Evolutionary conservation across 2,888 invertebrate species (phyloP).

Genomic region (Lordiphosa andalusiaca): DNA sequence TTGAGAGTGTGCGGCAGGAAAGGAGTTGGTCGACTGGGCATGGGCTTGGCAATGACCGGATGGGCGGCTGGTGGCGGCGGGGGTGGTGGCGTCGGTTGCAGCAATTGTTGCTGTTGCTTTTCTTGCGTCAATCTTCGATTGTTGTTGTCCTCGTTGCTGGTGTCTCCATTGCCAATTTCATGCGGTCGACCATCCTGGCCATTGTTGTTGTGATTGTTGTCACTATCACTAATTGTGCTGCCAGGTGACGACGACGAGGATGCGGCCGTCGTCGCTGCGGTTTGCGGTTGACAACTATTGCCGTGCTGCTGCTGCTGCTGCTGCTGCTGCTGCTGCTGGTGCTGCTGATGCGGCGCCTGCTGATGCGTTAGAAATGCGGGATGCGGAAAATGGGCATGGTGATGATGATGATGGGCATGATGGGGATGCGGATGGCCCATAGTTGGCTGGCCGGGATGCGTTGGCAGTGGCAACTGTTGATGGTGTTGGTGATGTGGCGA

Average conservation of each 20-base stretch:
- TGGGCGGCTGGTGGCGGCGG: slow-evolving; percentile 52
- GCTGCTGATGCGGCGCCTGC: slow-evolving; percentile 65
- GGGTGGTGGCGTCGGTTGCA: slow-evolving; percentile 50
- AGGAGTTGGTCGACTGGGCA: slow-evolving; percentile 87
- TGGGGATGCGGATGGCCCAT: slow-evolving; percentile 51
- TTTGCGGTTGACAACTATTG: slow-evolving; percentile 81
- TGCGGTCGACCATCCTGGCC: slow-evolving; percentile 72
- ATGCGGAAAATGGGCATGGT: slow-evolving; percentile 76
- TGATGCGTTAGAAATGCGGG: slow-evolving; percentile 80
- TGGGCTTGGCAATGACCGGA: slow-evolving; percentile 88
- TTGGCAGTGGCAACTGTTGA: slow-evolving; percentile 31
- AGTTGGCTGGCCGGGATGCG: slow-evolving; percentile 45
- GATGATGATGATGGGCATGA: slow-evolving; percentile 52
- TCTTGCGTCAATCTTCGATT: slow-evolving; percentile 78
- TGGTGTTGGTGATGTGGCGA: slow-evolving; percentile 48
- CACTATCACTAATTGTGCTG: slow-evolving; percentile 81
- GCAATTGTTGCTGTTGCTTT: slow-evolving; percentile 63
- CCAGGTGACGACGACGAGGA: slow-evolving; percentile 80
- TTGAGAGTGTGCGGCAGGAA: slow-evolving; percentile 86
- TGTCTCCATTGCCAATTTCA: slow-evolving; percentile 54
- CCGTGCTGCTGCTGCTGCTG: slow-evolving; percentile 66
- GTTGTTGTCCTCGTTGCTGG: slow-evolving; percentile 71
- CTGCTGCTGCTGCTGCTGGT: slow-evolving; percentile 62
- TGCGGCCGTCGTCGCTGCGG: slow-evolving; percentile 76
- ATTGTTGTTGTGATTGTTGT: slow-evolving; percentile 78